Evolutionary conservation across 2,888 invertebrate species (phyloP).

Genomic region (Drosophila falleni): DNA sequence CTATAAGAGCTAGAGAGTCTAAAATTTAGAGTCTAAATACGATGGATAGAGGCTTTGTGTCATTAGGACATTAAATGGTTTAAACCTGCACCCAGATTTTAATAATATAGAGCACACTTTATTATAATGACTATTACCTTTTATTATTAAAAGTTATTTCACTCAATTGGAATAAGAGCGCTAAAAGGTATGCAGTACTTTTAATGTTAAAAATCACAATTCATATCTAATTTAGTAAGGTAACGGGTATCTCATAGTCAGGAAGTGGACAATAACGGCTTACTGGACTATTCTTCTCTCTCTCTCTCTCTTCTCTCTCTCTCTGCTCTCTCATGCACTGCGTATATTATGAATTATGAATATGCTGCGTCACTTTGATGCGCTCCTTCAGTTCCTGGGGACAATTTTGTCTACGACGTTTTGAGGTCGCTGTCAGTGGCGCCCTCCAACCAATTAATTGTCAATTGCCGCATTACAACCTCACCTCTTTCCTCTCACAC

Average conservation of each 20-base stretch:
- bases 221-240: too few species aligned
- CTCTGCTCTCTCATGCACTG: conserved; percentile 36
- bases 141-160: too few species aligned
- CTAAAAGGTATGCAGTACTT: not conserved
- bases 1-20: too few species aligned
- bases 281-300: not conserved
- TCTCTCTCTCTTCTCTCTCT: not conserved
- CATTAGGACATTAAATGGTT: too few species aligned
- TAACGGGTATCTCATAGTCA: not conserved
- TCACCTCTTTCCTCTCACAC: not conserved
- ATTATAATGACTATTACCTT: too few species aligned
- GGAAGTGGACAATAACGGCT: not conserved
- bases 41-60: too few species aligned
- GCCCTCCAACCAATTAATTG: conserved; percentile 64
- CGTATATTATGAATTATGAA: conserved; percentile 74
- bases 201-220: too few species aligned
- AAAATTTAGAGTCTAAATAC: too few species aligned
- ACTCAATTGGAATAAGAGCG: not conserved
- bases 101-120: too few species aligned
- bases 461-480: conserved; percentile 61
- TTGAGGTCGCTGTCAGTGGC: conserved; percentile 38
- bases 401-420: conserved; percentile 35
- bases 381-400: conserved; percentile 25
- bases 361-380: conserved; percentile 59
- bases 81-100: too few species aligned